A percentile compares a stretch with the other conserved stretches of the same genome.
Evolutionary conservation across 2,797 vertebrate genomes (phyloP).

Genomic region (Clarias platycephalus): DNA sequence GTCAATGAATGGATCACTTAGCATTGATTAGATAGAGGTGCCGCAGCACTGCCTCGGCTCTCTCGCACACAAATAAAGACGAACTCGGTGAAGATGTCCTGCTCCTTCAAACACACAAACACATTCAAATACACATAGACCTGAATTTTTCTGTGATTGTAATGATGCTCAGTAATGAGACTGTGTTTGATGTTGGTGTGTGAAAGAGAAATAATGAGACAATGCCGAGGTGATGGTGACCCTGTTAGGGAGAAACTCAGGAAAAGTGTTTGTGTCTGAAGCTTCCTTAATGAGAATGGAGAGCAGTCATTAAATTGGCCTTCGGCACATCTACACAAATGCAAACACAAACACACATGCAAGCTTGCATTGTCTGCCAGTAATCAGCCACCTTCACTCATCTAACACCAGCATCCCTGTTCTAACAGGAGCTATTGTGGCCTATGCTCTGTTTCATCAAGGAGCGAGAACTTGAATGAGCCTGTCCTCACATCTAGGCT

Average conservation of each 20-base stretch:
- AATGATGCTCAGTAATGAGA: constrained; percentile 28
- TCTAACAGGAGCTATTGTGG: constrained; percentile 17
- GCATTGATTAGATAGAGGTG: constrained; percentile 78
- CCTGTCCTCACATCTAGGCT: constrained; percentile 45
- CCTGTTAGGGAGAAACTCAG: constrained; percentile 42
- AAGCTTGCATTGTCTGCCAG: constrained; percentile 67
- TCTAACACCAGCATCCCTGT: constrained; percentile 58
- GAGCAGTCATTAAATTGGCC: constrained; percentile 52
- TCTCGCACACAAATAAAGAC: constrained; percentile 27
- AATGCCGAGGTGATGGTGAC: constrained; percentile 47
- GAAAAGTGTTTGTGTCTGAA: constrained; percentile 46
- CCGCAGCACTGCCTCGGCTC: constrained; percentile 56
- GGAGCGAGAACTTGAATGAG: constrained; percentile 67
- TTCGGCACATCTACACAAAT: constrained; percentile 26
- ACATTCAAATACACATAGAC: background rate
- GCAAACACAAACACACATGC: constrained; percentile 46
- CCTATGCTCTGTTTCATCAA: constrained; percentile 52
- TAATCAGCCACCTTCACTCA: constrained; percentile 71
- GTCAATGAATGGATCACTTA: constrained; percentile 82
- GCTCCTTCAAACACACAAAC: background rate
- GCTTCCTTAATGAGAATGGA: constrained; percentile 53
- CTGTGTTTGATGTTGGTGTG: constrained; percentile 38
- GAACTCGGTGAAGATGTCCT: background rate
- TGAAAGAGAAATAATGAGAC: constrained; percentile 42
- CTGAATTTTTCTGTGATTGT: constrained; percentile 28